Evolutionary conservation across 2,888 invertebrate genomes (phyloP), one percentile per base, ranked within the genome.

Genomic region (Loripinus fragilis): DNA sequence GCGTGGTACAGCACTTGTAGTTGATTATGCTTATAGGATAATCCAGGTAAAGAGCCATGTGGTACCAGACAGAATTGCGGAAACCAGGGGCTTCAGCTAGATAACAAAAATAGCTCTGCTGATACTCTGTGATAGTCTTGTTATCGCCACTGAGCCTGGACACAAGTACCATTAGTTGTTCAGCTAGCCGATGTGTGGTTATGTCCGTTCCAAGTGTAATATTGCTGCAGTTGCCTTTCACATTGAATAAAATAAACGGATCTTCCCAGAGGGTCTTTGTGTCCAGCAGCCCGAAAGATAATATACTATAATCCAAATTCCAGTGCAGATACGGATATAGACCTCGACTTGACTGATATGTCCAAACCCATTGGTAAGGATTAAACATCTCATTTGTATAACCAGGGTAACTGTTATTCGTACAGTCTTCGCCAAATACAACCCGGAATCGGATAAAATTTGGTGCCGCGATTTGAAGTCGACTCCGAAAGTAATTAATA

Each of bases 351-450:
- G 55, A 41, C 30, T 66, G 52, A 45, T 73, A 81, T n/a, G 81
- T 81, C 81, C 81, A 81, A 1, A 81, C 69, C 76, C 76, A 81
- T 15, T 76, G 10, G n/a, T 50, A 60, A n/a, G 81, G 78, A n/a
- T 25, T 5, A 12, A 81, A 71, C 10, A 42, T 71, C 1, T 70
- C 77, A 12, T 20, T 15, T 25, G 33, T 60, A 33, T 17, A 33
- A 12, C 33, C 33, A 12, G 33, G 60, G 12, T 45, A 17, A 17
- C 3, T 3, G 15, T 45, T 45, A 41, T 41, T 41, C 15, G 15
- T 7, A 15, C 15, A 7, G 41, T 10, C 7, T 10, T 7, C 7
- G 2, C 45, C n/a, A 20, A 45, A 45, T 20, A 45, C 17, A 5
- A 45, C 45, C 17, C 17, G 8, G 45, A 45, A 45, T 15, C 45